These are phyloP conservation scores for Drosophila engyochracea DNA, from an alignment of 2,888 invertebrate species.

Conservation along the genomic window DNA sequence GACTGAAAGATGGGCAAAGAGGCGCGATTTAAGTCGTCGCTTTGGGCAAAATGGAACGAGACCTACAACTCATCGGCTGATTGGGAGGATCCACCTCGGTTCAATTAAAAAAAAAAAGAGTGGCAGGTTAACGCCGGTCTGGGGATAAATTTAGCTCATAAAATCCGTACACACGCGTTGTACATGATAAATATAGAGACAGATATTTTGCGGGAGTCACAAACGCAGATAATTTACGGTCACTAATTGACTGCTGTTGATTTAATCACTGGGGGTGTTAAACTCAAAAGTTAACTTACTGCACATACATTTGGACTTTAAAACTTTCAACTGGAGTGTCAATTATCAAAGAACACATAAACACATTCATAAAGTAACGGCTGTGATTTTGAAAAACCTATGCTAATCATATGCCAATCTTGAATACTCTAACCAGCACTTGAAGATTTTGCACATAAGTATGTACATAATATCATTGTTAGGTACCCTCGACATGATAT, in stretches of 20 bases:
- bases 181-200: constrained; percentile 49
- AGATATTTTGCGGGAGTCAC: constrained; percentile 23
- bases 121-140: neutral
- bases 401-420: neutral
- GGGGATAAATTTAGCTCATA: constrained; percentile 2
- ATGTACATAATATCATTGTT: constrained; percentile 8
- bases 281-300: constrained; percentile 31
- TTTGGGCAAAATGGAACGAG: constrained; percentile 22
- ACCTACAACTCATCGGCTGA: constrained; percentile 32
- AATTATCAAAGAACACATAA: constrained; percentile 13
- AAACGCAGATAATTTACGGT: constrained; percentile 48
- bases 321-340: neutral
- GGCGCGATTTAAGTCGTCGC: constrained; percentile 35
- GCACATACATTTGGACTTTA: constrained; percentile 43
- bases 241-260: constrained; percentile 64
- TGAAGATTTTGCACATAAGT: constrained; percentile 19
- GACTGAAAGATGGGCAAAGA: constrained; percentile 33
- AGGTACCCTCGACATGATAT: constrained; percentile 32
- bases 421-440: neutral
- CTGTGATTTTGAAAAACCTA: constrained; percentile 6
- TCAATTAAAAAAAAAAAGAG: constrained; percentile 3
- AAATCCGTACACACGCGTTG: constrained; percentile 9
- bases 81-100: constrained; percentile 7
- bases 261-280: constrained; percentile 47
- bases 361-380: neutral